Evolutionary conservation across 92 coral and sea anemone genomes (phyloP).

Genomic region (Chrysogorgia sp.): DNA sequence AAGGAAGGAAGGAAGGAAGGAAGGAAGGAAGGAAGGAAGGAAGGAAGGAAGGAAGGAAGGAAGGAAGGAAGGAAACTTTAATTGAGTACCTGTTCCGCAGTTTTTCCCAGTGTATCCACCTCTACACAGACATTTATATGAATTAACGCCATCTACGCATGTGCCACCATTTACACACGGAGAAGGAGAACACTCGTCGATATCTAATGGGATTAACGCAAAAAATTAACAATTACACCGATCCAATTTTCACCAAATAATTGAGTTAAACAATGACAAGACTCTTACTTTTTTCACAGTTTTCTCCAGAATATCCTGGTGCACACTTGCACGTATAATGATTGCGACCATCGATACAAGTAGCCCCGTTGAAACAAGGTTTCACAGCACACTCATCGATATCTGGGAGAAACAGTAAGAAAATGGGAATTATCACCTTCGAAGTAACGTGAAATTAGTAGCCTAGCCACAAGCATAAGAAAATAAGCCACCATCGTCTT

Average conservation of each 20-base stretch:
- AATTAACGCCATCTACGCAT: slow-evolving; percentile 26
- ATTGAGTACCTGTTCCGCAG: slow-evolving; percentile 14
- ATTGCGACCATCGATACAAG: slow-evolving; percentile 30
- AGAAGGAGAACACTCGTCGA: slow-evolving; percentile 21
- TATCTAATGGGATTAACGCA: background rate
- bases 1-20: background rate
- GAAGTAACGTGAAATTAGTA: background rate
- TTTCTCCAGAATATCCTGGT: slow-evolving; percentile 29
- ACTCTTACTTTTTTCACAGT: slow-evolving; percentile 35
- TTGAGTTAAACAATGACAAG: background rate
- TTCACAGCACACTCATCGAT: slow-evolving; percentile 33
- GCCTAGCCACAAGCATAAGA: no score
- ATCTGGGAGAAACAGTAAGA: slow-evolving; percentile 10
- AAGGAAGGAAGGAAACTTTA: background rate
- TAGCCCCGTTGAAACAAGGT: slow-evolving; percentile 43
- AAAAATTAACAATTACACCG: background rate
- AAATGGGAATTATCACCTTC: background rate
- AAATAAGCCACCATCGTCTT: no score
- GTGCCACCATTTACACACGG: slow-evolving; percentile 37
- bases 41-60: slow-evolving; percentile 3
- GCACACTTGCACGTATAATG: slow-evolving; percentile 31
- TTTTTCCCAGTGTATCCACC: slow-evolving; percentile 6
- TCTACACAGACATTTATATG: slow-evolving; percentile 23
- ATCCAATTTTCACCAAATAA: no score
- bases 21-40: background rate